These are phyloP conservation scores for Cyphomyrus discorhynchus DNA, from an alignment of 2,113 vertebrate species.

Conservation along the genomic window DNA sequence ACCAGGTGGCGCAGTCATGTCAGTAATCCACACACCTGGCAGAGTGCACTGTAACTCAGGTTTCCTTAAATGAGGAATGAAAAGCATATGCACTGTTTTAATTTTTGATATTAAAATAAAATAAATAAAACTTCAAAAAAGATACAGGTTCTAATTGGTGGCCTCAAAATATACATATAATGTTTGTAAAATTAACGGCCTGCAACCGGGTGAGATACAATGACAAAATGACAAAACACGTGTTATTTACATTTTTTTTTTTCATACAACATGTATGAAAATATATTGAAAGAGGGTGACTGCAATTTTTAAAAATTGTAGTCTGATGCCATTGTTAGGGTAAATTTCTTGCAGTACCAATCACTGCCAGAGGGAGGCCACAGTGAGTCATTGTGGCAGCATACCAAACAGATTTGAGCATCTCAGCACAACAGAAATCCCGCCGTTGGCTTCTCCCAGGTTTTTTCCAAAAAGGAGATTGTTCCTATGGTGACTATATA, in stretches of 20 bases:
- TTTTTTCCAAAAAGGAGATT: conserved; percentile 52
- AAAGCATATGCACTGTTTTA: neutral
- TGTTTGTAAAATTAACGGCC: neutral
- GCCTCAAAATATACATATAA: neutral
- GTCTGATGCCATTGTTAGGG: neutral
- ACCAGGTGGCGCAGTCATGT: conserved; percentile 41
- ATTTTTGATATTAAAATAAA: neutral
- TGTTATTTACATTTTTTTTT: neutral
- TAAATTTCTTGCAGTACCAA: neutral
- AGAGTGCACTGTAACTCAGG: neutral
- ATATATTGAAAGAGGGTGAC: neutral
- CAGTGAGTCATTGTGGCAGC: neutral
- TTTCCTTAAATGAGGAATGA: conserved; percentile 19
- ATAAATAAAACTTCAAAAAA: neutral
- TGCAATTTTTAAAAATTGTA: neutral
- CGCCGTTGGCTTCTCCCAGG: conserved; percentile 41
- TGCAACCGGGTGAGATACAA: neutral
- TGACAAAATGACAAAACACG: neutral
- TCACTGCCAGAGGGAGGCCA: neutral
- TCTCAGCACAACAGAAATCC: conserved; percentile 11
- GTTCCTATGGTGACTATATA: conserved; percentile 53
- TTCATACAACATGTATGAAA: neutral
- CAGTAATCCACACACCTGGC: neutral
- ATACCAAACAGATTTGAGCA: conserved; percentile 1
- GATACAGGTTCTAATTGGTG: neutral